These are phyloP conservation scores for Leuctra nigra DNA, from an alignment of 2,888 invertebrate species.

Conservation along the genomic window DNA sequence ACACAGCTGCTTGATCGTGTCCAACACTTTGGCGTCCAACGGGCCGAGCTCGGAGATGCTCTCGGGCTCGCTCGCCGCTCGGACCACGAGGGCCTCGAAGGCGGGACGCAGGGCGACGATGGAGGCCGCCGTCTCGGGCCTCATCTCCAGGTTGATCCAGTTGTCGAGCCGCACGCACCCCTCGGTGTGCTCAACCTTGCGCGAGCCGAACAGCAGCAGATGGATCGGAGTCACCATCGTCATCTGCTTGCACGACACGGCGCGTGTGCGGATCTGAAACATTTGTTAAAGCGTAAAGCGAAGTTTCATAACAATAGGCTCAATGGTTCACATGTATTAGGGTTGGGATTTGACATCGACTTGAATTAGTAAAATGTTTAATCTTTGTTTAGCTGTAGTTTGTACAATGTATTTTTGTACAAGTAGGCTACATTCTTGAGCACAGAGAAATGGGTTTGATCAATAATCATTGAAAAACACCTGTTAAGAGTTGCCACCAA, in stretches of 20 bases:
- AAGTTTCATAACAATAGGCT: background rate
- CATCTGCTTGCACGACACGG: slow-evolving; percentile 94
- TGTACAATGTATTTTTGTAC: too few relatives aligned
- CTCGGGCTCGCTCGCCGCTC: slow-evolving; percentile 75
- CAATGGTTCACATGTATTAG: too few relatives aligned
- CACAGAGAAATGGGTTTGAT: too few relatives aligned
- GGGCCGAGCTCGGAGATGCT: slow-evolving; percentile 58
- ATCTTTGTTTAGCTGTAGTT: too few relatives aligned
- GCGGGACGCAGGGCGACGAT: slow-evolving; percentile 84
- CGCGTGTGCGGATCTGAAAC: slow-evolving; percentile 76
- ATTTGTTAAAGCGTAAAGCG: background rate
- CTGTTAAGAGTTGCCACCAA: too few relatives aligned
- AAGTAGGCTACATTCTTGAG: too few relatives aligned
- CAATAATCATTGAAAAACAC: too few relatives aligned
- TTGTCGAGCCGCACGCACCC: slow-evolving; percentile 78
- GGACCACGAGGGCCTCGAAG: slow-evolving; percentile 75
- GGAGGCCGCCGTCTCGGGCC: slow-evolving; percentile 64
- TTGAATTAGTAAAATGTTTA: too few relatives aligned
- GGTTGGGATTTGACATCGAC: too few relatives aligned
- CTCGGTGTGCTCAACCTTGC: slow-evolving; percentile 75
- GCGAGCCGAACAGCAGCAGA: slow-evolving; percentile 83
- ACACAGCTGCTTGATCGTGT: slow-evolving; percentile 67
- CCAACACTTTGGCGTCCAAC: slow-evolving; percentile 59
- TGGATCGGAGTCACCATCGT: slow-evolving; percentile 95
- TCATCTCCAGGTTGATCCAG: slow-evolving; percentile 89